These are phyloP conservation scores for Zaprionus capensis DNA, from an alignment of 1,140 invertebrate genomes.

Conservation along the genomic window DNA sequence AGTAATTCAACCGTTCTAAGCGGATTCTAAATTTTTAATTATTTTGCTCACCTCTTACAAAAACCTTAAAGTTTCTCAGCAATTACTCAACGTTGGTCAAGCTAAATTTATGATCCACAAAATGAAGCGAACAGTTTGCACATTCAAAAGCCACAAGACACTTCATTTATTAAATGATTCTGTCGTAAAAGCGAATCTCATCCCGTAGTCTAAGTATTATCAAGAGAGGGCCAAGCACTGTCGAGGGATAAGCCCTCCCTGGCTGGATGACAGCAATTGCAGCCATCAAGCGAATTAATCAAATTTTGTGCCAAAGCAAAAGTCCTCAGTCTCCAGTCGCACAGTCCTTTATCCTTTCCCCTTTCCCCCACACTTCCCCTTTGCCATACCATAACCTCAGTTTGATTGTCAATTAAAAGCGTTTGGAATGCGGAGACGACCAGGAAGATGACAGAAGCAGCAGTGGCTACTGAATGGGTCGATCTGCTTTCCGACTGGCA, in stretches of 20 bases:
- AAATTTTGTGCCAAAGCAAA: conserved; percentile 54
- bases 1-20: background rate
- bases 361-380: no score
- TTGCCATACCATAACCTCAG: conserved; percentile 1
- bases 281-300: conserved; percentile 63
- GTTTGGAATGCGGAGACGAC: conserved; percentile 44
- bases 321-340: background rate
- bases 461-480: conserved; percentile 14
- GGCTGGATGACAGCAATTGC: conserved; percentile 39
- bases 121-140: conserved; percentile 43
- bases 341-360: no score
- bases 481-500: conserved; percentile 29
- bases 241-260: conserved; percentile 40
- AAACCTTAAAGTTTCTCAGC: background rate
- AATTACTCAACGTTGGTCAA: conserved; percentile 21
- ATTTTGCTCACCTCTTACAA: background rate
- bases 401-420: conserved; percentile 67
- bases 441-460: background rate
- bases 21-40: conserved; percentile 3
- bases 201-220: conserved; percentile 19
- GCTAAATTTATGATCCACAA: conserved; percentile 31
- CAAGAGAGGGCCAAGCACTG: conserved; percentile 27
- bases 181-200: conserved; percentile 29
- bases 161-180: conserved; percentile 56
- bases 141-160: conserved; percentile 49